Evolutionary conservation across 1,140 invertebrate genomes (phyloP).

Genomic region (Papilio helenus): DNA sequence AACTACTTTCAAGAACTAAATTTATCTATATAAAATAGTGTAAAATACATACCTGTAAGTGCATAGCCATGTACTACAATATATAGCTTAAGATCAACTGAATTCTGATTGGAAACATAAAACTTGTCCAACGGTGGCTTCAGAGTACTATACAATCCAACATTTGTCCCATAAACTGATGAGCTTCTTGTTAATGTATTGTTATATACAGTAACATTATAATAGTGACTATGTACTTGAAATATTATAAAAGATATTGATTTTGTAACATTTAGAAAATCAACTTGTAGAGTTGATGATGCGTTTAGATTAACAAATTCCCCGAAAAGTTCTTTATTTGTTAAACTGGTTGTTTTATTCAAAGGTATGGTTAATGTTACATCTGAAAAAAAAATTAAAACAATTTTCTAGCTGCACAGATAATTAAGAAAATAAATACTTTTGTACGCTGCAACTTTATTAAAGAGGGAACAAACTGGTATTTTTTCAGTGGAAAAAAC

Average conservation of each 20-base stretch:
- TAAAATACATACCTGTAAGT: constrained; percentile 79
- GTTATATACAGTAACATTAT: constrained; percentile 85
- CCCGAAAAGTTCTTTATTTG: constrained; percentile 66
- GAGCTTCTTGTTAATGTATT: constrained; percentile 60
- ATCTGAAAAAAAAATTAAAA: constrained; percentile 67
- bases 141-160: constrained; percentile 83
- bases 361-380: constrained; percentile 61
- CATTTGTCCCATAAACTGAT: constrained; percentile 84
- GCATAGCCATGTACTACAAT: constrained; percentile 84
- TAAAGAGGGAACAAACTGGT: neutral
- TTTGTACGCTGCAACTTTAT: neutral
- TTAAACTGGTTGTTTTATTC: constrained; percentile 58
- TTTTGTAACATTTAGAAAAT: constrained; percentile 79
- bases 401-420: neutral
- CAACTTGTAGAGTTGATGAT: constrained; percentile 68
- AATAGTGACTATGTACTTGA: constrained; percentile 86
- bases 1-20: neutral
- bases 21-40: neutral
- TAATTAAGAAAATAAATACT: no score
- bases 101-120: constrained; percentile 75
- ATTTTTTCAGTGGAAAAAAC: neutral
- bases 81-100: constrained; percentile 69
- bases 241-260: constrained; percentile 85
- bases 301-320: constrained; percentile 56
- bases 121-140: constrained; percentile 57